Base-by-base conservation (phyloP, 2,888 invertebrate species). In the Microplitis manilae region DNA sequence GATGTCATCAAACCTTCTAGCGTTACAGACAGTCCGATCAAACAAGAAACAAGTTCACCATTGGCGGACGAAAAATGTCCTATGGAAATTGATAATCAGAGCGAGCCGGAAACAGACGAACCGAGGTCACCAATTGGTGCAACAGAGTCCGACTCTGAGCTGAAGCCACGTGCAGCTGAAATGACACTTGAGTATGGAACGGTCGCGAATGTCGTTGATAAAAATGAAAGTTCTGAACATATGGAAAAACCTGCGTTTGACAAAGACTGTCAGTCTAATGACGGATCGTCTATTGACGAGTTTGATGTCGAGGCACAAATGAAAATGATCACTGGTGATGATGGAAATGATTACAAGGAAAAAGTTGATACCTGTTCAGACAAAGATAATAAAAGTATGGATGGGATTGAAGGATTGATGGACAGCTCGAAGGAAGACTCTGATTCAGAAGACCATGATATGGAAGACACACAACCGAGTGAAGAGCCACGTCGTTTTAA, bases 111-210 rank as follows among this genome's bases (percentile, higher is more conserved):
- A 70, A 86, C 87, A 74, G 91, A 90, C 65, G 90, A 89, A 73
- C 88, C 91, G n/a, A 90, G 88, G 81, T 90, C 90, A 0, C 87
- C 88, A 1, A 87, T 90, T 60, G 83, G 84, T 40, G 82, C 85
- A 1, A 84, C 91, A 82, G 91, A 91, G 81, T 89, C 91, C 0
- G 91, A 91, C 73, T 88, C 89, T 1, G 86, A 90, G 30, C 83
- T 91, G 7, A 91, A 91, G 71, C 90, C 91, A 77, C 86, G 91
- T 2, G 90, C 90, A 5, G 89, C 90, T 1, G 91, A 91, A 81
- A 79, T 91, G 90, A 90, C 90, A 74, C 89, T 91, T 67, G 84
- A 87, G 17, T 83, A 79, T 1, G 85, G 84, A 13, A 67, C 67
- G 60, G 84, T 85, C 7, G 80, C 83, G 0, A 84, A 80, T 20